Conservation (phyloP, 2,113 vertebrate species). For the Aegypius monachus region DNA sequence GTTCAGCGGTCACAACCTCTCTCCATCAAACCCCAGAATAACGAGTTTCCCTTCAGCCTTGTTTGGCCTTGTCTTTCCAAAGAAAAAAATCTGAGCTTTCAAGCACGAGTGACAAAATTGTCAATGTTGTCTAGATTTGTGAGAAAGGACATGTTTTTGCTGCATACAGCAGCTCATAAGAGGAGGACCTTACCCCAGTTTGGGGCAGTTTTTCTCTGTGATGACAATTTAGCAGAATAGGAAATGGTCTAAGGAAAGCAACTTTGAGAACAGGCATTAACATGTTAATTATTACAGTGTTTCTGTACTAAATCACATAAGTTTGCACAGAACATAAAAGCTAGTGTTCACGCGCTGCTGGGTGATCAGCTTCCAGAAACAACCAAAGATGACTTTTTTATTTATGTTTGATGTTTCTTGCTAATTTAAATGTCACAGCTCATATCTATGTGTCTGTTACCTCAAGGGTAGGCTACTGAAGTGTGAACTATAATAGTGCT, state of each 20-base stretch:
- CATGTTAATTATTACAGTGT: background rate
- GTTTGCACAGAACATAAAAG: background rate
- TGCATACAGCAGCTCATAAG: background rate
- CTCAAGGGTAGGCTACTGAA: constrained; percentile 57
- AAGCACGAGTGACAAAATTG: background rate
- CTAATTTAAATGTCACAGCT: constrained; percentile 55
- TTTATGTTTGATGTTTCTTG: constrained; percentile 53
- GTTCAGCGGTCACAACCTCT: background rate
- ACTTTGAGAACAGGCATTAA: background rate
- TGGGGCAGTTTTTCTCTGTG: background rate
- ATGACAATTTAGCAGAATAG: background rate
- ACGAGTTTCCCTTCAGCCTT: background rate
- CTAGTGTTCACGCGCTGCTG: background rate
- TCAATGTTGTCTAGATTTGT: background rate
- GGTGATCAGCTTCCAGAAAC: constrained; percentile 34
- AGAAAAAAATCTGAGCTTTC: background rate
- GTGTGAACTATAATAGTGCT: constrained; percentile 44
- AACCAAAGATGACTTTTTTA: constrained; percentile 5
- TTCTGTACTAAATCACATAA: background rate
- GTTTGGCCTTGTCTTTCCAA: background rate
- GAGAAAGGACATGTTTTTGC: background rate
- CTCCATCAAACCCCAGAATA: background rate
- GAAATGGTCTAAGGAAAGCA: background rate
- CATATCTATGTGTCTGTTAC: constrained; percentile 45
- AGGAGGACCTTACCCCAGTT: background rate